A percentile compares a stretch with the other conserved stretches of the same genome.
Conservation (phyloP, 2,797 vertebrate genomes). For the Coendou prehensilis region DNA sequence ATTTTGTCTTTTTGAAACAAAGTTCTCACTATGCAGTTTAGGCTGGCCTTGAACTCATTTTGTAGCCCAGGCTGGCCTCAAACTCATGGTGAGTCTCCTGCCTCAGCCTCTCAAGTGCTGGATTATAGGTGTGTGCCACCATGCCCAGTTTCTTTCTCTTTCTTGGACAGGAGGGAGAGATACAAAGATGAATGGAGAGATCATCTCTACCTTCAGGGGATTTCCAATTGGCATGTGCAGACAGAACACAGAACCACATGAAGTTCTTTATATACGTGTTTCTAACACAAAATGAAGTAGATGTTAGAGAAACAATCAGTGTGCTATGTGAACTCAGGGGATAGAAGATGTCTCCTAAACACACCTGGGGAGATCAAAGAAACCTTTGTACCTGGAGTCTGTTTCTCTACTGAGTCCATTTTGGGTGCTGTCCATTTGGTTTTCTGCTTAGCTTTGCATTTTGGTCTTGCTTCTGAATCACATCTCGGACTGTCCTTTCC, state of each 20-base stretch:
- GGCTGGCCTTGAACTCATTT: neutral
- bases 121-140: neutral
- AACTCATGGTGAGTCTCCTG: neutral
- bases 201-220: conserved; percentile 14
- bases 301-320: neutral
- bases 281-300: neutral
- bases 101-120: neutral
- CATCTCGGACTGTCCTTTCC: neutral
- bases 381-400: neutral
- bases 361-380: neutral
- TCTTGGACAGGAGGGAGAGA: neutral
- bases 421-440: neutral
- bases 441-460: neutral
- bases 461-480: neutral
- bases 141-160: neutral
- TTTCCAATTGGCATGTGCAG: neutral
- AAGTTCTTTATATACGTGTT: neutral
- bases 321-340: neutral
- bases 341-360: conserved; percentile 27
- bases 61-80: neutral
- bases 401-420: neutral
- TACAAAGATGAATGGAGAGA: conserved; percentile 1
- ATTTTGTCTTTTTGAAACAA: neutral
- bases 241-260: neutral
- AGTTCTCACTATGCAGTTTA: neutral